Evolutionary conservation across 1,140 invertebrate species (phyloP).

Genomic region (Zaprionus lachaisei): DNA sequence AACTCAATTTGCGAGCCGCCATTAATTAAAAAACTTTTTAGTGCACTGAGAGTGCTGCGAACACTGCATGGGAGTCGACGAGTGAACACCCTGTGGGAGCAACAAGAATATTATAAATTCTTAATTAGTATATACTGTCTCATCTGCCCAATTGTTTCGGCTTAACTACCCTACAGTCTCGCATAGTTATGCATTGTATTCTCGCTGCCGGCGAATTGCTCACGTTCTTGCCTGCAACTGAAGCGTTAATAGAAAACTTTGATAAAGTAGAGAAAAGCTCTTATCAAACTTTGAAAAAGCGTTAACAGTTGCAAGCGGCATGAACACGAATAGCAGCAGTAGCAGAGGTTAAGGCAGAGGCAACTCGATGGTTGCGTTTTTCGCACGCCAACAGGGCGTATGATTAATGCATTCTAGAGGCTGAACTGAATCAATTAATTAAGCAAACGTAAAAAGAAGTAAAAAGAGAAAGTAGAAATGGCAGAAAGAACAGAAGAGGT

Average conservation of each 20-base stretch:
- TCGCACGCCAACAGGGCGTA: conserved; percentile 53
- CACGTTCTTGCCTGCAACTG: conserved; percentile 31
- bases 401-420: conserved; percentile 62
- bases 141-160: not conserved
- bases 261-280: conserved; percentile 27
- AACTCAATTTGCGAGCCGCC: conserved; percentile 33
- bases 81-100: not conserved
- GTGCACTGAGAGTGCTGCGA: not conserved
- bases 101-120: too few relatives aligned
- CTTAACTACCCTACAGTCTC: not conserved
- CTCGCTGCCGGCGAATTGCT: conserved; percentile 26
- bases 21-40: conserved; percentile 50
- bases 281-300: conserved; percentile 22
- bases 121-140: too few relatives aligned
- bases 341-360: not conserved
- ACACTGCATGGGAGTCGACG: not conserved
- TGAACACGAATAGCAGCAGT: not conserved
- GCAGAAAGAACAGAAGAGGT: not conserved
- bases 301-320: conserved; percentile 26
- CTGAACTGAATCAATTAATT: conserved; percentile 75
- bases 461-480: not conserved
- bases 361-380: not conserved
- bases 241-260: conserved; percentile 63
- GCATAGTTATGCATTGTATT: too few relatives aligned
- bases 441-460: conserved; percentile 51